Percentiles rank a stretch among this genome's conserved stretches.
These are phyloP conservation scores for Plemyria rubiginata DNA, from an alignment of 2,888 invertebrate genomes.

Conservation along the genomic window DNA sequence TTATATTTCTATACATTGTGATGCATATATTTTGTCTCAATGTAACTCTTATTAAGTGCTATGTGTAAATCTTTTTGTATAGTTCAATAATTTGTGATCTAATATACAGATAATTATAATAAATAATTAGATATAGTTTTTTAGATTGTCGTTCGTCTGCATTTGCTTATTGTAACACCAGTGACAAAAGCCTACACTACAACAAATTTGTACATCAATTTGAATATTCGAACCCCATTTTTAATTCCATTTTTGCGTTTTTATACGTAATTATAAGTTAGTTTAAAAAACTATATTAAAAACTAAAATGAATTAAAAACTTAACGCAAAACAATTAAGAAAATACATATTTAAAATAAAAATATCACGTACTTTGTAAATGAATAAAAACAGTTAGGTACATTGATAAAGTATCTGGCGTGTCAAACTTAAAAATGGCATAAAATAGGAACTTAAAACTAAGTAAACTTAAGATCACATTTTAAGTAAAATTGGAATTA, in stretches of 20 bases:
- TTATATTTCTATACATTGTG: too few relatives aligned
- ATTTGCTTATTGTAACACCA: neutral
- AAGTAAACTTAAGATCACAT: constrained; percentile 37
- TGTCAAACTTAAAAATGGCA: constrained; percentile 30
- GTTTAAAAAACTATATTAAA: neutral
- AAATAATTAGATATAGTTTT: neutral
- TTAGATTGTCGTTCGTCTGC: neutral
- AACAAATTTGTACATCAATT: constrained; percentile 5
- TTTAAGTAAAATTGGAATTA: constrained; percentile 31
- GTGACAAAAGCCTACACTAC: neutral
- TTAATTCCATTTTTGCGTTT: neutral
- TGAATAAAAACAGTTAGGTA: constrained; percentile 2
- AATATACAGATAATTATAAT: too few relatives aligned
- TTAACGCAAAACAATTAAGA: constrained; percentile 2
- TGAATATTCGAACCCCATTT: neutral
- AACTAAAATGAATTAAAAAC: constrained; percentile 3
- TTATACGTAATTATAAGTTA: neutral
- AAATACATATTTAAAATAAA: neutral
- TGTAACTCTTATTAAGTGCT: too few relatives aligned
- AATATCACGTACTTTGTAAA: neutral
- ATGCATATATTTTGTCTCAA: too few relatives aligned
- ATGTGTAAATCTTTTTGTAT: too few relatives aligned
- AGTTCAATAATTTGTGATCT: too few relatives aligned
- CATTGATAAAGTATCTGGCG: neutral
- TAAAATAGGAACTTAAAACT: constrained; percentile 36